Base-by-base conservation (phyloP, 2,113 vertebrate genomes). In the Herpetotheres cachinnans region DNA sequence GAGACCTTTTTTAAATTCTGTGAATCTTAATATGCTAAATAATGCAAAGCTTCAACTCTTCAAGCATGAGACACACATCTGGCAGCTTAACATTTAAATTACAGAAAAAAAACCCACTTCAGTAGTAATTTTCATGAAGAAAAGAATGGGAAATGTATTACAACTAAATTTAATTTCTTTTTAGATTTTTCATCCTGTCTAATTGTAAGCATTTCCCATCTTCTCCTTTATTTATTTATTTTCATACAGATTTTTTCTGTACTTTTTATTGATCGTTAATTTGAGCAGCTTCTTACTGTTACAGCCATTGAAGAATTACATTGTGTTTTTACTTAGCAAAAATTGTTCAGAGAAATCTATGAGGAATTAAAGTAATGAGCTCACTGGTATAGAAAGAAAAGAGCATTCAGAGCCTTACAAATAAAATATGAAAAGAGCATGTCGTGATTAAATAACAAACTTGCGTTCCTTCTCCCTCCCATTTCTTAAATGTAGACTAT, bases 11-110 rank as follows among this genome's bases (percentile, higher is more conserved):
- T 99, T 99, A 99, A 99, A 99, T 99, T 99, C 99, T 99, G 99
- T 99, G 99, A 99, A 99, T 99, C 99, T 99, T 99, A 99, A 99
- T 99, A 99, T 99, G 99, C 99, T 99, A 99, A 99, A 99, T 99
- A 99, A 99, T 99, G 99, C 99, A 99, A 99, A 99, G 99, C 99
- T 99, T 99, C 98, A 97, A 99, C 99, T 99, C 99, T 99, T 99
- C 99, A 99, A 99, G 99, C 99, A 99, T 99, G 99, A 99, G 99
- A 99, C 99, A 99, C 99, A 99, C 99, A 99, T 99, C 99, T 99
- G 99, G 99, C 98, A 98, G 99, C 99, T 99, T 99, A 99, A 99
- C 99, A 99, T 99, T 99, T 99, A 99, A 99, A 99, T 99, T 99
- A 99, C 99, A 98, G 98, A 96, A 97, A 97, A 97, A 89, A 98